Conservation (phyloP, 2,797 vertebrate species). For the Apogon talboti region DNA sequence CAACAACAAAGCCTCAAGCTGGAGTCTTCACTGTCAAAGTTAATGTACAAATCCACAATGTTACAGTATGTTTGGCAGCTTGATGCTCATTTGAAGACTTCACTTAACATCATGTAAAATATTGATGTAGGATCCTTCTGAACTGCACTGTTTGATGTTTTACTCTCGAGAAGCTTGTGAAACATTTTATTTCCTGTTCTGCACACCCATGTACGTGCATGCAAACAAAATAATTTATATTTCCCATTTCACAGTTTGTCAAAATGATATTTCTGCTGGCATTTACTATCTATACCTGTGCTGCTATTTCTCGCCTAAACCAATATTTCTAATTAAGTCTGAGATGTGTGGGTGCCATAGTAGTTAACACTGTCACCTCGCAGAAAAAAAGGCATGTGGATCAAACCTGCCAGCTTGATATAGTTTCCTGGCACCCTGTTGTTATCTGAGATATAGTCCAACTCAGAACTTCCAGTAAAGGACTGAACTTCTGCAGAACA, state of each 20-base stretch:
- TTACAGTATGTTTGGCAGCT: not conserved
- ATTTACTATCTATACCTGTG: no score
- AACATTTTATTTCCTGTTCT: not conserved
- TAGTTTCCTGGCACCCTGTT: no score
- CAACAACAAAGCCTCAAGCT: not conserved
- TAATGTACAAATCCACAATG: not conserved
- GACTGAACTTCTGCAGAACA: no score
- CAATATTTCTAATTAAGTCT: no score
- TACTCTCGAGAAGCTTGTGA: conserved; percentile 1
- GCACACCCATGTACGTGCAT: not conserved
- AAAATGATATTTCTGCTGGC: no score
- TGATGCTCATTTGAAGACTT: not conserved
- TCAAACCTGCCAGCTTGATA: no score
- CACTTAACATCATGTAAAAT: not conserved
- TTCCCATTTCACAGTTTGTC: not conserved
- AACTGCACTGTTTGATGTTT: not conserved
- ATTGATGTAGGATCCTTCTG: conserved; percentile 12
- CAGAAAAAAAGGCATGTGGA: no score
- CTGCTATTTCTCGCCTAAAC: no score
- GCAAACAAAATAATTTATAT: not conserved
- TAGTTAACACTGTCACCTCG: no score
- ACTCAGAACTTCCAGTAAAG: no score
- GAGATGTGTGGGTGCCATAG: no score
- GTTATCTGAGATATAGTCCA: no score
- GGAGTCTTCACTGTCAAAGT: not conserved